Evolutionary conservation across 2,888 invertebrate genomes (phyloP), one percentile per base, ranked within the genome.

Genomic region (Tipula unca): DNA sequence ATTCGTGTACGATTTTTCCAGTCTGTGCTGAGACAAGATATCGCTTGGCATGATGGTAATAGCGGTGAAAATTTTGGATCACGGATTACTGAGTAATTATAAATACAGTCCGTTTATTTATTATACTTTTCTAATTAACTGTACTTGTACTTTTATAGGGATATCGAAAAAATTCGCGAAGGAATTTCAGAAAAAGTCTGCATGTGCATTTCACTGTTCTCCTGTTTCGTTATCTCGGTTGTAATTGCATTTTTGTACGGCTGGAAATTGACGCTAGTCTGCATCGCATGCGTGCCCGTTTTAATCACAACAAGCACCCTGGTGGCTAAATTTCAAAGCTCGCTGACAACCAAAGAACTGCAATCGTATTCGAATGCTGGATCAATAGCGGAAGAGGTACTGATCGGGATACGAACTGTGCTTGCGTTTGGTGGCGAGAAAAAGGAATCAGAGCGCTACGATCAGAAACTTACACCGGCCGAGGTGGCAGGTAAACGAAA

Each of bases 111-210:
- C 4, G 32, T 54, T 39, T 84, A 83, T 29, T 83, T 32, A 48
- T n/a, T 17, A n/a, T n/a, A n/a, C 1, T 48, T 69, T 10, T 48
- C 6, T 48, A 32, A 36, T 20, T 29, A 83, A 85, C 54, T 32
- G 10, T 25, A 25, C 0, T n/a, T 6, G 3, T 6, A 14, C 1
- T 86, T 86, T 88, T 90, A 4, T 89, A 95, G 96, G 89, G 95
- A 95, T 89, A 91, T 96, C 87, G 95, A 95, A 88, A 95, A 95
- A 89, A 94, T 96, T 88, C 94, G 96, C 86, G 96, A 96, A 88
- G 97, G 96, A 3, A 95, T 97, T 29, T 96, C 96, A 0, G 96
- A 96, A 90, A 97, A 97, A 90, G 93, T 96, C 14, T 94, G 95
- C 0, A 94, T 95, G 89, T 93, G 96, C 88, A 91, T 95, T 0